Evolutionary conservation across 1,140 invertebrate genomes (phyloP), one percentile per base, ranked within the genome.

Genomic region (Drosophila ogumai): DNA sequence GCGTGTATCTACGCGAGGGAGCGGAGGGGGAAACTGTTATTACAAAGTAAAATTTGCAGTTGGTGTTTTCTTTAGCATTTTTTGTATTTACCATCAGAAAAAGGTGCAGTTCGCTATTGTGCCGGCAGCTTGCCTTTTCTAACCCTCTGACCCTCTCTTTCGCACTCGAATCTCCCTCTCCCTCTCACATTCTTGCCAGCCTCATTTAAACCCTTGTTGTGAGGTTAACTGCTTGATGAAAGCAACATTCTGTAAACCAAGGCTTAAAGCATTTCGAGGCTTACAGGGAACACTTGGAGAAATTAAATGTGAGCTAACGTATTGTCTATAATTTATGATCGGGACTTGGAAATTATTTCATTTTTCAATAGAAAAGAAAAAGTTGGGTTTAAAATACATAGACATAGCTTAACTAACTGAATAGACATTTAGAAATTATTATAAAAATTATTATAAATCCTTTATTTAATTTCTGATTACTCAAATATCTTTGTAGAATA

Each of bases 21-120:
- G 55, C 36, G 47, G 46, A 17, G 47, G 46, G 32, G 40, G 44
- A 58, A 80, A 69, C 47, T 81, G 68, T 79, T 86, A 78, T 86
- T 87, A 79, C 61, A 86, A 74, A 86, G 64, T 87, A 65, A 60
- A 82, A 72, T 86, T 79, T 67, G 54, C 64, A 78, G 64, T 69
- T 75, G 60, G 73, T 63, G 65, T 73, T 85, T 81, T 73, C 49
- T 44, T 68, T 63, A 36, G 31, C 54, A 52, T 79, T 54, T 61
- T 41, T 55, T 59, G 28, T 44, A 36, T 31, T 54, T 17, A 13
- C 43, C 59, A 31, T 10, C 15, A 47, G 36, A 31, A 52, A 40
- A 55, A 28, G 40, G 47, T 44, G 58, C 19, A 54, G 34, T 36
- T 31, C n/a, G 19, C 15, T 46, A 44, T 75, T 64, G 49, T 75